Percentiles rank a stretch among this genome's conserved stretches.
Conservation (phyloP, 2,113 vertebrate genomes). For the Turdus rufiventris region DNA sequence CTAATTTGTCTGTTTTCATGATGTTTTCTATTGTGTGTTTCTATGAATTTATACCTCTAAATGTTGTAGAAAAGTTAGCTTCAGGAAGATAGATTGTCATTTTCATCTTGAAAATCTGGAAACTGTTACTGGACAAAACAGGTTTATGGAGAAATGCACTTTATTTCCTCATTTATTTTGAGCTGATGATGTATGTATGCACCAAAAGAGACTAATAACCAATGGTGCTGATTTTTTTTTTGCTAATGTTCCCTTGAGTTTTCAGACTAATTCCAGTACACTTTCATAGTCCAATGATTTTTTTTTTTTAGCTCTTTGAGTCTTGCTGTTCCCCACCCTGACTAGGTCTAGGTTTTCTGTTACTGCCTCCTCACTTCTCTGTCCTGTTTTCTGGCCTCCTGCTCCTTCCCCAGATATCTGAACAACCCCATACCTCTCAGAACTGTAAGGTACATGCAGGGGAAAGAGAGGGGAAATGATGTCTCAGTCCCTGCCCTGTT, state of each 20-base stretch:
- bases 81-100: neutral
- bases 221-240: neutral
- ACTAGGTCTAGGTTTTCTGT: neutral
- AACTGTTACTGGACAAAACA: neutral
- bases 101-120: conserved; percentile 29
- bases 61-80: neutral
- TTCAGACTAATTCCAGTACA: neutral
- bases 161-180: neutral
- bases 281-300: neutral
- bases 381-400: neutral
- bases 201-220: neutral
- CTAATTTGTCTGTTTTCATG: neutral
- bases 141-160: neutral
- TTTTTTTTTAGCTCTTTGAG: neutral
- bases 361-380: neutral
- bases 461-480: neutral
- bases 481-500: neutral
- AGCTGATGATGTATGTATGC: neutral
- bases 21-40: neutral
- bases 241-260: neutral
- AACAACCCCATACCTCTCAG: neutral
- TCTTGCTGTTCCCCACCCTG: neutral
- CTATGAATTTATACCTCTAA: neutral
- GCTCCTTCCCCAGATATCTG: neutral
- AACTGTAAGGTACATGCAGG: neutral